A percentile compares a stretch with the other conserved stretches of the same genome.
Conservation (phyloP, 2,888 invertebrate genomes). For the Oxytorus armatus region DNA sequence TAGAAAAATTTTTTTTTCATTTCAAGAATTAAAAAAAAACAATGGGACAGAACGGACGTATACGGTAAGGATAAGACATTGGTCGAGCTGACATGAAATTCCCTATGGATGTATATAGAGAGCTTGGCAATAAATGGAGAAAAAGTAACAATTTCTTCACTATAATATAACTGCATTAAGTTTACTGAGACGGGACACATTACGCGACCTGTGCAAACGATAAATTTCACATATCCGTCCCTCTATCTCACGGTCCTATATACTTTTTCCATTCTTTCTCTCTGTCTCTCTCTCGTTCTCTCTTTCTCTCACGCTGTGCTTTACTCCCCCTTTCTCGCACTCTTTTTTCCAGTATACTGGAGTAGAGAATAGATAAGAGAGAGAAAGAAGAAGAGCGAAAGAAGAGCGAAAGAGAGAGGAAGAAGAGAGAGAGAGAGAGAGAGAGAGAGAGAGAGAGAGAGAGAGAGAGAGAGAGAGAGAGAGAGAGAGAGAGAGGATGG, state of each 20-base stretch:
- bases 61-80: neutral
- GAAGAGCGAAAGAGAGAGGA: constrained; percentile 37
- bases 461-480: constrained; percentile 27
- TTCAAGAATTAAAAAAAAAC: neutral
- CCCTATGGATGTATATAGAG: neutral
- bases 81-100: neutral
- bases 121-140: constrained; percentile 22
- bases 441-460: constrained; percentile 39
- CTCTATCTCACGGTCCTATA: constrained; percentile 33
- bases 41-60: neutral
- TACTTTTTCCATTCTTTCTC: constrained; percentile 28
- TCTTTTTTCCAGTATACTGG: constrained; percentile 21
- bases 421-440: constrained; percentile 33
- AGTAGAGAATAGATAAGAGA: constrained; percentile 34
- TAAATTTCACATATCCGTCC: constrained; percentile 58
- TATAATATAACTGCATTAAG: constrained; percentile 50
- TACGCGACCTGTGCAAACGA: constrained; percentile 38
- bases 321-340: no score
- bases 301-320: neutral
- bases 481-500: constrained; percentile 27
- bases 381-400: constrained; percentile 33
- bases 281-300: constrained; percentile 4
- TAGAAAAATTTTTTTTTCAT: constrained; percentile 5
- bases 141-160: constrained; percentile 14
- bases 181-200: constrained; percentile 50